A percentile compares a stretch with the other conserved stretches of the same genome.
These are phyloP conservation scores for Vulpes ferrilata DNA, from an alignment of 2,113 vertebrate species.

Conservation along the genomic window DNA sequence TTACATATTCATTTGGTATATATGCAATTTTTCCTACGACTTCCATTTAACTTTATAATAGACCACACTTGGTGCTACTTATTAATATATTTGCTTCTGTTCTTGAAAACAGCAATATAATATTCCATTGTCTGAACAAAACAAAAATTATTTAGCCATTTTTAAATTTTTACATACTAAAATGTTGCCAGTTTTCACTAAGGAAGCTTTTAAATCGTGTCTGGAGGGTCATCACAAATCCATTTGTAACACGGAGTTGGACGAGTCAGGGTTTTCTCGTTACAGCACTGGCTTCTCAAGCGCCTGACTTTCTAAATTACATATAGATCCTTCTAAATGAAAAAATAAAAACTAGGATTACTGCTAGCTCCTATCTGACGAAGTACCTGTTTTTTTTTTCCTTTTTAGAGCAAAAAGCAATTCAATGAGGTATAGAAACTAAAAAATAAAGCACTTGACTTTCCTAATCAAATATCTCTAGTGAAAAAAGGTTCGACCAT, in stretches of 20 bases:
- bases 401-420: neutral
- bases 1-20: neutral
- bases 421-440: neutral
- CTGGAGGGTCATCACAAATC: neutral
- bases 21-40: neutral
- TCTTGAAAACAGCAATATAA: neutral
- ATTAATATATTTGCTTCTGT: neutral
- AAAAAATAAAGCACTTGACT: slow-evolving; percentile 24
- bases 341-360: neutral
- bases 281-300: neutral
- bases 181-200: slow-evolving; percentile 26
- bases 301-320: neutral
- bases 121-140: neutral
- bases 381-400: neutral
- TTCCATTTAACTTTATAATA: neutral
- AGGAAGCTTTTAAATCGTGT: neutral
- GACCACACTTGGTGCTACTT: neutral
- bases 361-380: neutral
- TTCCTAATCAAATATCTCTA: neutral
- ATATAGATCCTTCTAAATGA: slow-evolving; percentile 10
- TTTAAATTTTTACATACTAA: slow-evolving; percentile 23
- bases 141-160: neutral
- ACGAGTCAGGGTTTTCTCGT: neutral
- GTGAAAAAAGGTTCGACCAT: neutral
- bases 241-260: neutral